Evolutionary conservation across 2,113 vertebrate species (phyloP), one percentile per base, ranked within the genome.

Genomic region (Etheostoma cragini): DNA sequence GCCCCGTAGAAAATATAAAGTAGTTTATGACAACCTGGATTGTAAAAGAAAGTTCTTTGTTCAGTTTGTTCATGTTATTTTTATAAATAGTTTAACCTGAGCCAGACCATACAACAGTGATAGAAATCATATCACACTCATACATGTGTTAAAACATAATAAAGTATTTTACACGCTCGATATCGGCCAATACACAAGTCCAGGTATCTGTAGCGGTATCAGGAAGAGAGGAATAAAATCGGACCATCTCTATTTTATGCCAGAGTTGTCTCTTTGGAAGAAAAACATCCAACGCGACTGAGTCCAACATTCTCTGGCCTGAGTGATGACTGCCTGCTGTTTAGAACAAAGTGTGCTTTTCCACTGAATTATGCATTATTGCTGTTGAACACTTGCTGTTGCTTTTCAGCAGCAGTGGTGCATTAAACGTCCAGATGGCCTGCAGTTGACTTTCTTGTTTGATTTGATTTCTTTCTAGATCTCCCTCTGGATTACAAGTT

Each of bases 401-500:
- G 57, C 46, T 64, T 65, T 22, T 17, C 8, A 33, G 21, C 56
- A 62, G 47, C 38, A 38, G 6, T 3, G 21, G 49, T n/a, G 2
- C 5, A 26, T 30, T 69, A 52, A 22, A 76, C 21, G 30, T 10
- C 33, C 35, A 63, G 60, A 35, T 35, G 35, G 33, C 46, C 60
- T 53, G n/a, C 46, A 42, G 22, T 1, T 82, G 35, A 86, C 61
- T 65, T n/a, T 50, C 8, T 8, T 75, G 21, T 84, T 72, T 87
- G 22, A 60, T 35, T 76, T 93, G 81, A 68, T 88, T 42, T 71
- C 22, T 72, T 76, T 80, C 30, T 26, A 99, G 98, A 96, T 95
- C 96, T 99, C 84, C 96, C 98, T 5, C 91, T 99, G 96, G 97
- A 99, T 94, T 97, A 97, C 87, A 96, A 96, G 92, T 99, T 98